These are phyloP conservation scores for Pogonomyrmex barbatus DNA, from an alignment of 1,140 invertebrate genomes.

Conservation along the genomic window DNA sequence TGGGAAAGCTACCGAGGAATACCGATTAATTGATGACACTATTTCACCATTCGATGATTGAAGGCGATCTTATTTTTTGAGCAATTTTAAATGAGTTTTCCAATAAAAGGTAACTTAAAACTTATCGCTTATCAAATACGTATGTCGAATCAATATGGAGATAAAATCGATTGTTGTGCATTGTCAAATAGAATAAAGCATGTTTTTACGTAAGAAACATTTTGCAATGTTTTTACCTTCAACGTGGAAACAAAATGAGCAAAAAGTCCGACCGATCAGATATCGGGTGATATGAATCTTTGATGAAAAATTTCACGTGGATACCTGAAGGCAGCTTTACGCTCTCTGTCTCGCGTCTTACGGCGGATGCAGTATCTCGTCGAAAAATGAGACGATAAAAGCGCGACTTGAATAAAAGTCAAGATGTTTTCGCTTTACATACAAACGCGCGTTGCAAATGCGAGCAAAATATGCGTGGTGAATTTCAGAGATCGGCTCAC, in stretches of 20 bases:
- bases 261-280: neutral
- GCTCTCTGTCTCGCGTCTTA: neutral
- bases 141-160: neutral
- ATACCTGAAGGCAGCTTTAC: constrained; percentile 43
- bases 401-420: constrained; percentile 40
- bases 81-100: neutral
- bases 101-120: neutral
- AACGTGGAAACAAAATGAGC: neutral
- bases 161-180: neutral
- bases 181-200: neutral
- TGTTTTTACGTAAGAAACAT: neutral
- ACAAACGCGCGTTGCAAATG: constrained; percentile 11
- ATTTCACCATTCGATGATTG: neutral
- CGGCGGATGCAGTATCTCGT: constrained; percentile 22
- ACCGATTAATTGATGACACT: neutral
- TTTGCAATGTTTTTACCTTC: neutral
- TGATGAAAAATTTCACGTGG: constrained; percentile 41
- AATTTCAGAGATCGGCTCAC: constrained; percentile 31
- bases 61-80: neutral
- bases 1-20: neutral
- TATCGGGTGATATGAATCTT: constrained; percentile 28
- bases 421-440: constrained; percentile 53
- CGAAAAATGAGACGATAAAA: constrained; percentile 61
- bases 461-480: constrained; percentile 24
- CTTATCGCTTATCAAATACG: neutral